Evolutionary conservation across 1,140 invertebrate species (phyloP).

Genomic region (Hypothenemus hampei): DNA sequence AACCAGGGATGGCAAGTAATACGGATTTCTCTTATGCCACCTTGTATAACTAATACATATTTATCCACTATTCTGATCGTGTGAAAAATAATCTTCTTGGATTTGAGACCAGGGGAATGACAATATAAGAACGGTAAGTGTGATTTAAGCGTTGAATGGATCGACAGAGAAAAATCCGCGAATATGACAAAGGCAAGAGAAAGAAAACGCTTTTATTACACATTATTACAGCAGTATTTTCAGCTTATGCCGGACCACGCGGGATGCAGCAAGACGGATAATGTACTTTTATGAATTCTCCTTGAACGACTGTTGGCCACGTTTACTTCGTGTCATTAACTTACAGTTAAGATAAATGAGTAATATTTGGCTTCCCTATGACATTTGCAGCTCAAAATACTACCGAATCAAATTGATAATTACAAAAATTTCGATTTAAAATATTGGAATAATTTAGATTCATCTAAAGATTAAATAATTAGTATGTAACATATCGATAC

Average conservation of each 20-base stretch:
- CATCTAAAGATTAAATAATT: no score
- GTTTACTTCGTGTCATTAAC: conserved; percentile 24
- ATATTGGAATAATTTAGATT: no score
- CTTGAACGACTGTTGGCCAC: background rate
- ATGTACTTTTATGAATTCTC: conserved; percentile 33
- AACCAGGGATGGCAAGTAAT: no score
- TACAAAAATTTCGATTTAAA: no score
- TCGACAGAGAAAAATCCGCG: conserved; percentile 25
- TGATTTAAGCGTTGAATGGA: conserved; percentile 36
- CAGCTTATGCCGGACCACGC: conserved; percentile 34
- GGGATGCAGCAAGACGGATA: conserved; percentile 28
- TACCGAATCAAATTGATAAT: no score
- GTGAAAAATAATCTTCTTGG: conserved; percentile 21
- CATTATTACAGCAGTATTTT: conserved; percentile 41
- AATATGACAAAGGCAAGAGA: conserved; percentile 29
- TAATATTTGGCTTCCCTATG: no score
- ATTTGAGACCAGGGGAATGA: conserved; percentile 24
- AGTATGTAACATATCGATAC: no score
- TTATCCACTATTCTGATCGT: conserved; percentile 12
- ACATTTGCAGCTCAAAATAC: no score
- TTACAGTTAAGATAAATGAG: no score
- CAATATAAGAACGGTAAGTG: no score
- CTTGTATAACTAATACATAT: conserved; percentile 11
- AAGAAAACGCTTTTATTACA: conserved; percentile 38
- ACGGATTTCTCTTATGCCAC: no score